Percentiles rank a stretch among this genome's conserved stretches.
phyloP scores from a whole-genome alignment of 2,113 vertebrate genomes.

The Bujurquina vittata region DNA sequence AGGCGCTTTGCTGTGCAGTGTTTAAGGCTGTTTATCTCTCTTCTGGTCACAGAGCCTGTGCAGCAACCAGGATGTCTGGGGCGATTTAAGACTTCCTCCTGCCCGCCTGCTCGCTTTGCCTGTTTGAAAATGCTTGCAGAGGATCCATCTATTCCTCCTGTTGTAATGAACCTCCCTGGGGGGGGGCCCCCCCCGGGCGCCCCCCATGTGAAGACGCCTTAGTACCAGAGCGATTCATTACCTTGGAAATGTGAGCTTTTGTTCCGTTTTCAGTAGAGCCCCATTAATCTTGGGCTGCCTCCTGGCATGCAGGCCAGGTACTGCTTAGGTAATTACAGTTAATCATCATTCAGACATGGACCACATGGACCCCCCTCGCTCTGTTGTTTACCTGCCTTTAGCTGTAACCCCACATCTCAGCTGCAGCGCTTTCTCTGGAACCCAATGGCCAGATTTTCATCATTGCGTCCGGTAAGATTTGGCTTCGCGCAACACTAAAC shows the following conservation, averaged over 20 bases:
- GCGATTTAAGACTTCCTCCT: slow-evolving; percentile 68
- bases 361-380: slow-evolving; percentile 42
- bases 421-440: slow-evolving; percentile 7
- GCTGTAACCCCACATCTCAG: slow-evolving; percentile 14
- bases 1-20: slow-evolving; percentile 28
- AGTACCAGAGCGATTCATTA: slow-evolving; percentile 72
- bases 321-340: slow-evolving; percentile 75
- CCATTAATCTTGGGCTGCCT: slow-evolving; percentile 73
- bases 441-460: not conserved
- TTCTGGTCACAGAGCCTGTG: slow-evolving; percentile 31
- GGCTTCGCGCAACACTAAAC: slow-evolving; percentile 45
- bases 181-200: slow-evolving; percentile 1
- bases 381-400: slow-evolving; percentile 22
- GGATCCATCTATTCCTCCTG: slow-evolving; percentile 51
- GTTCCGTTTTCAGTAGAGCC: slow-evolving; percentile 70
- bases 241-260: slow-evolving; percentile 73
- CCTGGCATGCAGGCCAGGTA: slow-evolving; percentile 71
- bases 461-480: slow-evolving; percentile 31
- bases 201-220: slow-evolving; percentile 60
- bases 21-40: slow-evolving; percentile 60
- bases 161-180: slow-evolving; percentile 60
- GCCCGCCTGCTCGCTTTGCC: slow-evolving; percentile 21
- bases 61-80: slow-evolving; percentile 62
- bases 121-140: slow-evolving; percentile 59
- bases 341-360: slow-evolving; percentile 73